These are phyloP conservation scores for Loris lydekkerianus DNA, from an alignment of 2,797 vertebrate genomes.

Conservation along the genomic window DNA sequence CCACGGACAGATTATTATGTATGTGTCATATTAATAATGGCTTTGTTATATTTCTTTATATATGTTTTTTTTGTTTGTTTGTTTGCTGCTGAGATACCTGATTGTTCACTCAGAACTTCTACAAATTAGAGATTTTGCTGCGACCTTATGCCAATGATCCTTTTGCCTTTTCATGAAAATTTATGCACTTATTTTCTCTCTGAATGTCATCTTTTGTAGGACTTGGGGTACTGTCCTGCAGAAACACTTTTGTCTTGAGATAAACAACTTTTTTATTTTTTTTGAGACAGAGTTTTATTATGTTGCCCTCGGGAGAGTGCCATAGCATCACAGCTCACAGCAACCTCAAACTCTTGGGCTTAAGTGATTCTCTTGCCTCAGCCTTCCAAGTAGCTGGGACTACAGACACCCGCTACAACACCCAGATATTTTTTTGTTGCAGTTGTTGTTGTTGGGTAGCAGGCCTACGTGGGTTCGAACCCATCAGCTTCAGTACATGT, in stretches of 20 bases:
- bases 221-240: background rate
- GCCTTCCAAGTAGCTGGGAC: too few relatives aligned
- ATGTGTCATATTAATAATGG: background rate
- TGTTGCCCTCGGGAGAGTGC: too few relatives aligned
- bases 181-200: background rate
- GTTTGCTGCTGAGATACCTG: background rate
- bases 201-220: background rate
- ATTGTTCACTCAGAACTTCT: background rate
- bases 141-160: background rate
- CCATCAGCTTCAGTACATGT: too few relatives aligned
- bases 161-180: background rate
- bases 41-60: background rate
- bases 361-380: too few relatives aligned
- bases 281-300: too few relatives aligned
- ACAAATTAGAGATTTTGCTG: background rate
- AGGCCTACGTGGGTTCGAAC: too few relatives aligned
- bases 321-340: too few relatives aligned
- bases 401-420: too few relatives aligned
- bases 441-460: too few relatives aligned
- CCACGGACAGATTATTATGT: background rate
- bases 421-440: too few relatives aligned
- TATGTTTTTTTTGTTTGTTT: background rate
- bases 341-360: too few relatives aligned
- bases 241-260: background rate
- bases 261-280: background rate